Base-by-base conservation (phyloP, 1,140 invertebrate genomes). In the Pogonomyrmex californicus region DNA sequence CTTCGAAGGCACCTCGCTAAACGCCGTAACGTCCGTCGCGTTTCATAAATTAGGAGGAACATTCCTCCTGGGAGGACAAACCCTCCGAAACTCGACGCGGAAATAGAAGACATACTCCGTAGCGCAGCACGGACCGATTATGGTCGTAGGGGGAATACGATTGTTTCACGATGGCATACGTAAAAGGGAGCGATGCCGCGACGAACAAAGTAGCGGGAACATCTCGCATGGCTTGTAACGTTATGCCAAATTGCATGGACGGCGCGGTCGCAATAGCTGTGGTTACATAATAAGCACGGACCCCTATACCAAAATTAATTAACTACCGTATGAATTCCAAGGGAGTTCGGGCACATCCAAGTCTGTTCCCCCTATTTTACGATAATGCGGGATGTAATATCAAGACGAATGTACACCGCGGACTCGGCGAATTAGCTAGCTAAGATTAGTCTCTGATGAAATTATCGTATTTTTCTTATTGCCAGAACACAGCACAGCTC, bases 21-120 rank as follows among this genome's bases (percentile, higher is more conserved):
- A 90, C 86, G 89, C 58, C 36, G 62, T 88, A 88, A 82, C 88
- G 88, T 90, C 66, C 88, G 86, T 36, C 47, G 86, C 86, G 86
- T 90, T 82, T 90, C 89, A 90, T 90, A 90, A 90, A 90, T 90
- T 90, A 90, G 79, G 60, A 82, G 82, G 62, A 88, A 90, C 88
- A 88, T 88, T 63, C 51, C 89, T 88, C 89, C 81, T 49, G 86
- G 70, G 89, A 90, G 78, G 75, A 87, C 71, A 87, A 87, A 87
- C 88, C 88, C 77, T 83, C 85, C 77, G 73, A 90, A 89, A 90
- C 78, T 85, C 79, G 71, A 66, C 47, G 60, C 36, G 49, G 73
- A 75, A 81, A 60, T 63, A 70, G 79, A 90, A 87, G 81, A 90
- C 86, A 70, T 86, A 83, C 62, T 79, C 51, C 47, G 49, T 47